Percentiles rank a stretch among this genome's conserved stretches.
phyloP scores from a whole-genome alignment of 1,140 invertebrate species.

The Euglossa dilemma region DNA sequence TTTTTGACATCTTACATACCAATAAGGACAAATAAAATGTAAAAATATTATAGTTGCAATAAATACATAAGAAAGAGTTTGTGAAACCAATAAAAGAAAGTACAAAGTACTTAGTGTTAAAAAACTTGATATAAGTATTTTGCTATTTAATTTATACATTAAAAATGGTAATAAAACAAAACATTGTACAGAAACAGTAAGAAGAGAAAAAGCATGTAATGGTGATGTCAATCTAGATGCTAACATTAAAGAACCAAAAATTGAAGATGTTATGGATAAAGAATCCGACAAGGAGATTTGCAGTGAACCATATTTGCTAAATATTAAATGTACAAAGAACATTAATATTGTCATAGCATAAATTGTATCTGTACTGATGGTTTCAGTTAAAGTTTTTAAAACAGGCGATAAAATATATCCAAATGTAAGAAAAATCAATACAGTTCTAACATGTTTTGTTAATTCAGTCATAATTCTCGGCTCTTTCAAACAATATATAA shows the following conservation, averaged over 20 bases:
- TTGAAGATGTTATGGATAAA: slow-evolving; percentile 93
- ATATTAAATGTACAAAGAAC: slow-evolving; percentile 93
- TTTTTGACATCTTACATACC: slow-evolving; percentile 91
- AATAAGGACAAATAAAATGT: slow-evolving; percentile 89
- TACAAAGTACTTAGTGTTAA: slow-evolving; percentile 77
- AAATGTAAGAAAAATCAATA: slow-evolving; percentile 91
- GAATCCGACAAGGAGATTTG: slow-evolving; percentile 92
- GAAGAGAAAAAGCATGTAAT: slow-evolving; percentile 93
- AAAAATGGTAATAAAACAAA: slow-evolving; percentile 95
- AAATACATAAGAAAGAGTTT: slow-evolving; percentile 85
- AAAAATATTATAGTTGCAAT: slow-evolving; percentile 85
- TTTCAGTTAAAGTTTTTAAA: slow-evolving; percentile 96
- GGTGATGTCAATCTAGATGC: slow-evolving; percentile 93
- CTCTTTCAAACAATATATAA: slow-evolving; percentile 81
- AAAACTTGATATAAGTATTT: slow-evolving; percentile 69
- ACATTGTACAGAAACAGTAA: slow-evolving; percentile 92
- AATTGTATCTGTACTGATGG: slow-evolving; percentile 98
- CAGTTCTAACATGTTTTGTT: slow-evolving; percentile 86
- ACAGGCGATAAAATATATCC: slow-evolving; percentile 94
- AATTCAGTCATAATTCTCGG: slow-evolving; percentile 74
- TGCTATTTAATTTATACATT: slow-evolving; percentile 78
- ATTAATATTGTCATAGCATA: slow-evolving; percentile 95
- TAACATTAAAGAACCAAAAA: slow-evolving; percentile 96
- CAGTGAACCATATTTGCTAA: slow-evolving; percentile 94
- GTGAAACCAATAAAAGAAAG: slow-evolving; percentile 84